These are phyloP conservation scores for Grammomys dolichurus DNA, from an alignment of 2,113 vertebrate species.

Conservation along the genomic window DNA sequence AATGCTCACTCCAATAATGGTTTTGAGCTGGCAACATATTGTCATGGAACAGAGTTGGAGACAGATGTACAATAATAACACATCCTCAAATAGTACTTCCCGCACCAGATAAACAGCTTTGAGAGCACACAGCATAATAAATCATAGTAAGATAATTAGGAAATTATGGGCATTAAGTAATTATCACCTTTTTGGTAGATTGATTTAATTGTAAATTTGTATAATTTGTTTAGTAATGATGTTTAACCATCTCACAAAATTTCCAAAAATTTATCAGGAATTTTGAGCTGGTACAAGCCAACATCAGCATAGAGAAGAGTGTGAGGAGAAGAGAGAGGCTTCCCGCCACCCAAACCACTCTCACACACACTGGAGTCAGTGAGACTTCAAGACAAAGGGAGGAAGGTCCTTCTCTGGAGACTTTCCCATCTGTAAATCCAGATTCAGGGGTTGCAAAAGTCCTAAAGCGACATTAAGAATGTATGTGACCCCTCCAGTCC, in stretches of 20 bases:
- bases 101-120: slow-evolving; percentile 25
- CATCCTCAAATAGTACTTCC: neutral
- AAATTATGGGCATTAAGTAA: slow-evolving; percentile 45
- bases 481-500: neutral
- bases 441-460: neutral
- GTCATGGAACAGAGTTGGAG: neutral
- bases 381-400: slow-evolving; percentile 29
- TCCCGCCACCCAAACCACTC: neutral
- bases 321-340: neutral
- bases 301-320: neutral
- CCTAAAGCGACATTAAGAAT: neutral
- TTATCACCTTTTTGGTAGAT: slow-evolving; percentile 60
- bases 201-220: slow-evolving; percentile 54
- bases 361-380: neutral
- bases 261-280: slow-evolving; percentile 21
- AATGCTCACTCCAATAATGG: neutral
- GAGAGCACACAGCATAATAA: slow-evolving; percentile 42
- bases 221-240: slow-evolving; percentile 66
- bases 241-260: slow-evolving; percentile 54
- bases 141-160: slow-evolving; percentile 44
- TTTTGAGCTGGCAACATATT: slow-evolving; percentile 15
- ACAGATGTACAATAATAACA: neutral
- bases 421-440: neutral
- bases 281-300: neutral
- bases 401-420: neutral